phyloP scores from a whole-genome alignment of 1,140 invertebrate genomes.

The Anoplolepis gracilipes region DNA sequence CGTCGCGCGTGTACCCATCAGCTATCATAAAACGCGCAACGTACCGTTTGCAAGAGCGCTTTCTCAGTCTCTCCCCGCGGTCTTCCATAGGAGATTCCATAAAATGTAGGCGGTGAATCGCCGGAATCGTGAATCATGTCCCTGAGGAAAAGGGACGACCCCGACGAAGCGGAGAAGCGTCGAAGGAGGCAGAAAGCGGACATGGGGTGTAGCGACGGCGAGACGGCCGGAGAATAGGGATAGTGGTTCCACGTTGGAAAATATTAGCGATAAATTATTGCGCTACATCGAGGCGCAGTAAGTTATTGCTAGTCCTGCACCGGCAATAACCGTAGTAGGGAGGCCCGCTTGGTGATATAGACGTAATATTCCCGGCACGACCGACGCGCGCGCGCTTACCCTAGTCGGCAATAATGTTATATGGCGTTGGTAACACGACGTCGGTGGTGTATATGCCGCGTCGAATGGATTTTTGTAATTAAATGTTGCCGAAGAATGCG shows the following conservation, averaged over 20 bases:
- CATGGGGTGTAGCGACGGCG: background rate
- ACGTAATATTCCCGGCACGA: constrained; percentile 72
- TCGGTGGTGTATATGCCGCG: background rate
- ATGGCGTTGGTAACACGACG: constrained; percentile 44
- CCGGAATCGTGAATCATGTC: constrained; percentile 68
- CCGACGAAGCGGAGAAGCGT: background rate
- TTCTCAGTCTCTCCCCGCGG: constrained; percentile 16
- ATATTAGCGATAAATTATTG: constrained; percentile 75
- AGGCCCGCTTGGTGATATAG: constrained; percentile 64
- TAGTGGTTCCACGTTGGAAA: constrained; percentile 60
- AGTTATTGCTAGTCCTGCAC: constrained; percentile 68
- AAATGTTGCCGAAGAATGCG: constrained; percentile 44
- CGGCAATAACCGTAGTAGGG: constrained; percentile 67
- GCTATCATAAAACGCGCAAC: constrained; percentile 27
- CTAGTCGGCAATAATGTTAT: constrained; percentile 32
- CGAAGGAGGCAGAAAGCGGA: constrained; percentile 33
- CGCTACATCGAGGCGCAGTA: constrained; percentile 70
- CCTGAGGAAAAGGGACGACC: constrained; percentile 54
- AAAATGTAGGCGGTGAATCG: constrained; percentile 65
- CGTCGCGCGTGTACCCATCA: constrained; percentile 33
- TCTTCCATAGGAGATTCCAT: constrained; percentile 42
- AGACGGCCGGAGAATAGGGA: constrained; percentile 47
- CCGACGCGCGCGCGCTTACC: constrained; percentile 24
- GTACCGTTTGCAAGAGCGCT: constrained; percentile 20
- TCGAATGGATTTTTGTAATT: constrained; percentile 69